Base-by-base conservation (phyloP, 2,888 invertebrate genomes). In the Allolobophora icterica region DNA sequence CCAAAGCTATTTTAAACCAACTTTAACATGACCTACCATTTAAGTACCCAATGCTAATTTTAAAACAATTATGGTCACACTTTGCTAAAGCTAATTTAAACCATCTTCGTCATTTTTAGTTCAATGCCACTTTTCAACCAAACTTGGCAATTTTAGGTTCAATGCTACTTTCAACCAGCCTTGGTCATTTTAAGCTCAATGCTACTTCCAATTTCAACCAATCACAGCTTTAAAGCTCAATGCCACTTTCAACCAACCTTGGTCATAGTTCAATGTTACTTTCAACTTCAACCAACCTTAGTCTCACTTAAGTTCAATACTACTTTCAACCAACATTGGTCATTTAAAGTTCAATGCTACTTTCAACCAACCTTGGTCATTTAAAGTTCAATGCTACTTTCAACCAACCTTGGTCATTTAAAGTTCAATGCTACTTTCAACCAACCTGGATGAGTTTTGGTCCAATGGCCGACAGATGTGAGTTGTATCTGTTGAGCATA, bases 381-480 rank as follows among this genome's bases (percentile, higher is more conserved):
- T 38, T 38, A 38, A 38, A 38, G 3, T 38, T 38, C 38, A 38
- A 38, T 5, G 38, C 38, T 38, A 38, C 38, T 38, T 38, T 38
- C 38, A 38, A 38, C 38, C 3, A 38, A 38, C 38, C 8, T 38
- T 38, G 38, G 38, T 38, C 4, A 38, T 38, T 38, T 38, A 38
- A 38, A 38, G 45, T 45, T 45, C 19, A 45, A 45, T 19, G 45
- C 45, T 45, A 45, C 19, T 45, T 45, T 45, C 13, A 45, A 19
- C 45, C 45, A 38, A 38, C 38, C 38, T 38, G 3, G 38, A 38
- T 38, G 38, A 38, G 93, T 93, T 97, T 97, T 13, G 98, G 97
- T 92, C 97, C 97, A 94, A 98, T 96, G 90, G 97, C 97, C 92
- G 96, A 96, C 92, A 96, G 94, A 93, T 96, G 96, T 90, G 96